Evolutionary conservation across 2,888 invertebrate genomes (phyloP), one percentile per base, ranked within the genome.

Genomic region (Iphiclides podalirius): DNA sequence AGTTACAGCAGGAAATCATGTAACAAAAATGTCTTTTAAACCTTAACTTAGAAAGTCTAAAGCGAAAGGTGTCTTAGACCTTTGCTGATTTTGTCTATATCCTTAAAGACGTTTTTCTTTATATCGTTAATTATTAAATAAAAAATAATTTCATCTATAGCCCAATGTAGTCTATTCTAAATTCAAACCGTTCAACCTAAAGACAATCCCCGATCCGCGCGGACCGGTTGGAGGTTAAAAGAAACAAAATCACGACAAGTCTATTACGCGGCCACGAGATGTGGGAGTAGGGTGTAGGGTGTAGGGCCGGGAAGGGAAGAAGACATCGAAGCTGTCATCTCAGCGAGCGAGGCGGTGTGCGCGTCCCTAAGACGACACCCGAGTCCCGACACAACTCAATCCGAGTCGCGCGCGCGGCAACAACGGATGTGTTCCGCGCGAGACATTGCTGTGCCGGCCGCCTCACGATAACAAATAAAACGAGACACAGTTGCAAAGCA

Each of bases 241-340:
- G 70, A 79, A 78, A 79, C 69, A 74, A 80, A 76, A 81, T 69
- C 65, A 69, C 72, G 74, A 80, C 75, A 78, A 76, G 75, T 79
- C 76, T 81, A 80, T 82, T 81, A 75, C 67, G 20, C 20, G 69
- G 53, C 57, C 49, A 48, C 51, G 53, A 52, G 50, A 50, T 57
- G 60, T 52, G 55, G 64, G 71, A n/a, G n/a, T n/a, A n/a, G n/a
- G n/a, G n/a, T n/a, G n/a, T 62, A 34, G 65, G 71, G 67, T 64
- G 47, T 40, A 47, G 34, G 66, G 68, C 64, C 64, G 72, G 70
- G 71, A 66, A 67, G 68, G 72, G 67, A 71, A 71, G 67, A 68
- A 78, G 52, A 57, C 47, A 52, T 58, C 79, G 78, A 75, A 77
- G 79, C 82, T 82, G 81, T 84, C 82, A 82, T 75, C 79, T 77